Percentiles rank a stretch among this genome's conserved stretches.
Evolutionary conservation across 2,888 invertebrate genomes (phyloP).

Genomic region (Alitta virens): DNA sequence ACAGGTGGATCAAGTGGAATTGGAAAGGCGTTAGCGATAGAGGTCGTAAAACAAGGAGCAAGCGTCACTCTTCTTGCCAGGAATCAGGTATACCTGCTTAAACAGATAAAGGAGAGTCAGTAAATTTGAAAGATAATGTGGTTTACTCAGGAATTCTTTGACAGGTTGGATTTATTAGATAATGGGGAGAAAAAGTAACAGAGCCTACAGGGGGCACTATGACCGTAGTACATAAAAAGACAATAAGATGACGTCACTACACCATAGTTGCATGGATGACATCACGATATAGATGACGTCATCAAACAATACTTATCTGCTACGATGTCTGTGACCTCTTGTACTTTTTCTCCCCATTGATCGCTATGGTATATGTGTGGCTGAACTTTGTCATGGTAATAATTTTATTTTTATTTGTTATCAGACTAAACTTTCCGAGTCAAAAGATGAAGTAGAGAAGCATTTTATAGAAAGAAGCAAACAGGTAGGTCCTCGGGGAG

Average conservation of each 20-base stretch:
- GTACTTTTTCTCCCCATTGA: too few relatives aligned
- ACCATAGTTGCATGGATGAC: too few relatives aligned
- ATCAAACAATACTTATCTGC: too few relatives aligned
- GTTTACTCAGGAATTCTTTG: background rate
- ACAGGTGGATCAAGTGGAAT: conserved; percentile 97
- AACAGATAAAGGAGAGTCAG: too few relatives aligned
- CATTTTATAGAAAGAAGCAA: conserved; percentile 54
- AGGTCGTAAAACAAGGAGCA: conserved; percentile 78
- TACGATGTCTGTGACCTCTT: too few relatives aligned
- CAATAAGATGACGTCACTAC: too few relatives aligned
- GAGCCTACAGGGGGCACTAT: too few relatives aligned
- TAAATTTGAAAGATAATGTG: too few relatives aligned
- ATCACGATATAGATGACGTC: too few relatives aligned
- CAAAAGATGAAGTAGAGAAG: conserved; percentile 65
- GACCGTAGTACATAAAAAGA: too few relatives aligned
- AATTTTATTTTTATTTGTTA: background rate
- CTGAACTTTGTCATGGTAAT: too few relatives aligned
- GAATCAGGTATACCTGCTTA: conserved; percentile 65
- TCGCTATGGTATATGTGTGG: background rate
- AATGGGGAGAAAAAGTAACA: too few relatives aligned
- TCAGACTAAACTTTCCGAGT: conserved; percentile 62
- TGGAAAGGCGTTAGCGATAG: conserved; percentile 78
- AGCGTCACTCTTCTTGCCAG: conserved; percentile 89
- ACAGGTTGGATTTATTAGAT: background rate
- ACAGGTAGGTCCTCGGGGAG: conserved; percentile 33